Conservation (phyloP, 2,888 invertebrate genomes). For the Phengaris alcon region DNA sequence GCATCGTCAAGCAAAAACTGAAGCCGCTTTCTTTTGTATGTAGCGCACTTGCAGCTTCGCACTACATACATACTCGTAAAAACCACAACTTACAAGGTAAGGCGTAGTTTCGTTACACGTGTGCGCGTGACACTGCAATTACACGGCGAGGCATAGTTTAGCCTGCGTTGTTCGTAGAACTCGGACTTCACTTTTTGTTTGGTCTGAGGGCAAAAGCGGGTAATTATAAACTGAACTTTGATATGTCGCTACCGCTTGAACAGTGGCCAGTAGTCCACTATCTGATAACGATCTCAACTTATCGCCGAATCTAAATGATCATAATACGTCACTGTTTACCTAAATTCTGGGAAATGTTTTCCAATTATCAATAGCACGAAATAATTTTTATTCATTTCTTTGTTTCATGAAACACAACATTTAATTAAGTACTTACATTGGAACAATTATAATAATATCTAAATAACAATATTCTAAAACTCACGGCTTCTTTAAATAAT, state of each 20-base stretch:
- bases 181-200: no score
- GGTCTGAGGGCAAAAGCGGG: not conserved
- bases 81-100: no score
- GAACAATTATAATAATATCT: not conserved
- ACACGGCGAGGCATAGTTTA: no score
- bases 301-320: slow-evolving; percentile 54
- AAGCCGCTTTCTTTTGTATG: no score
- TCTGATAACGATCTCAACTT: slow-evolving; percentile 37
- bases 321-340: slow-evolving; percentile 51
- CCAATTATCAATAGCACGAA: not conserved
- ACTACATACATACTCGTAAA: no score
- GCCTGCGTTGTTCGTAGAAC: no score
- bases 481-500: not conserved
- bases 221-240: slow-evolving; percentile 21
- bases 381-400: slow-evolving; percentile 1
- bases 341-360: slow-evolving; percentile 38
- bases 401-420: not conserved
- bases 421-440: not conserved
- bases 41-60: no score
- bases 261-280: slow-evolving; percentile 34
- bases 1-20: no score
- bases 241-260: slow-evolving; percentile 11
- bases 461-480: not conserved
- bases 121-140: no score
- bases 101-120: no score